phyloP scores from a whole-genome alignment of 1,140 invertebrate genomes.

The Drosophila serrata region DNA sequence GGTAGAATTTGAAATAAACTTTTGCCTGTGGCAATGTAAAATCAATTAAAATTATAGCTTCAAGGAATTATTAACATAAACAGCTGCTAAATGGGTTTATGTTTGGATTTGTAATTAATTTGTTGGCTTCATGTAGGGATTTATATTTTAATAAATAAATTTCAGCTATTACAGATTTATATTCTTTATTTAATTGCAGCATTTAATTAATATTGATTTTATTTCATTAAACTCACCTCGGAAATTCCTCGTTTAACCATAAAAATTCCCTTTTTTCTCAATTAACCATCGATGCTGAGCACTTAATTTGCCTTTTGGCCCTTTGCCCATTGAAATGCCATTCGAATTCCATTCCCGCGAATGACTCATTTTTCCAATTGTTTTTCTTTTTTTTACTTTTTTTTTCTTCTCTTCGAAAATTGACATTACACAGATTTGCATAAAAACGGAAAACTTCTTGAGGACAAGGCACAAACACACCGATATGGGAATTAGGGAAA shows the following conservation, averaged over 20 bases:
- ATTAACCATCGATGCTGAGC: constrained; percentile 28
- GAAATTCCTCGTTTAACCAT: constrained; percentile 22
- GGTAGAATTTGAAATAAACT: not conserved
- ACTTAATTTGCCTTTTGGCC: constrained; percentile 43
- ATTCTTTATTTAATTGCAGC: not conserved
- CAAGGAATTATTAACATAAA: constrained; percentile 1
- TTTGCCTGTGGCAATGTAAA: not conserved
- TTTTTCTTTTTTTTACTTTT: not conserved
- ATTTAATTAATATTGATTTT: not conserved
- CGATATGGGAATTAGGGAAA: constrained; percentile 27
- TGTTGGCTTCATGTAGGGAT: too few relatives aligned
- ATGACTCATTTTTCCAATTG: constrained; percentile 49
- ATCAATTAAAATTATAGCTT: constrained; percentile 24
- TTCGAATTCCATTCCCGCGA: constrained; percentile 33
- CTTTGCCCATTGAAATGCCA: constrained; percentile 26
- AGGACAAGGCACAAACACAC: constrained; percentile 21
- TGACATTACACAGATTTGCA: constrained; percentile 52
- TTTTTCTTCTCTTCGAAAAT: constrained; percentile 30
- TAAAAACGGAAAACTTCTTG: constrained; percentile 30
- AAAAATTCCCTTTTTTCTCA: constrained; percentile 25
- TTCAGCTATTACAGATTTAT: not conserved
- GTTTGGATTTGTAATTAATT: constrained; percentile 4
- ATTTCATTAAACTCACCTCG: constrained; percentile 31
- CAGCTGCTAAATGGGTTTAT: not conserved
- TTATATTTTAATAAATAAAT: not conserved